A percentile compares a stretch with the other conserved stretches of the same genome.
These are phyloP conservation scores for Caenorhabditis angaria DNA, from an alignment of 2,888 invertebrate species.

Conservation along the genomic window DNA sequence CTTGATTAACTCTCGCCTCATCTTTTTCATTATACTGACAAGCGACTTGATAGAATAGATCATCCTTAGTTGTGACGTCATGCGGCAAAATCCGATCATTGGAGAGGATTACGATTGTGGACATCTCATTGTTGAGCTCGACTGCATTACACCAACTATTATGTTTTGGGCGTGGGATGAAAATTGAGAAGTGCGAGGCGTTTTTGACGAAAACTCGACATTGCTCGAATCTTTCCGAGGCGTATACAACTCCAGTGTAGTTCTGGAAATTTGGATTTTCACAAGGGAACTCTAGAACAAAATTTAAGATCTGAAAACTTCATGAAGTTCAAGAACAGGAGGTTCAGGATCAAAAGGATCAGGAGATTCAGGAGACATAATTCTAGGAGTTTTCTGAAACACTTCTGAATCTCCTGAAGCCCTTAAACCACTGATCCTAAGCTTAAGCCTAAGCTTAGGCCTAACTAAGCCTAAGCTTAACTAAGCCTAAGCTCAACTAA, in stretches of 20 bases:
- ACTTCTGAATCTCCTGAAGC: too few relatives aligned
- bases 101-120: constrained; percentile 65
- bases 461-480: too few relatives aligned
- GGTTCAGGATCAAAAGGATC: too few relatives aligned
- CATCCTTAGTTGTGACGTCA: constrained; percentile 71
- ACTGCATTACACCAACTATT: constrained; percentile 69
- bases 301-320: too few relatives aligned
- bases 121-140: constrained; percentile 62
- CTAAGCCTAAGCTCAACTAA: too few relatives aligned
- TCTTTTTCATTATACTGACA: constrained; percentile 45
- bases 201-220: constrained; percentile 62
- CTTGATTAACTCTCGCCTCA: constrained; percentile 47
- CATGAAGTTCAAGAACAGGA: too few relatives aligned
- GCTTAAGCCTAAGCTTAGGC: too few relatives aligned
- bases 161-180: constrained; percentile 64
- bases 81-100: constrained; percentile 68
- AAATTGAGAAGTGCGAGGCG: constrained; percentile 57
- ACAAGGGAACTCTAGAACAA: too few relatives aligned
- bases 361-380: too few relatives aligned
- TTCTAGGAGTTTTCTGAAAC: too few relatives aligned
- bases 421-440: too few relatives aligned
- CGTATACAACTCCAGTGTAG: constrained; percentile 70
- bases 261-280: too few relatives aligned
- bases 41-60: constrained; percentile 55
- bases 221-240: constrained; percentile 68